Conservation (phyloP, 2,888 invertebrate genomes). For the Drosophila colorata region DNA sequence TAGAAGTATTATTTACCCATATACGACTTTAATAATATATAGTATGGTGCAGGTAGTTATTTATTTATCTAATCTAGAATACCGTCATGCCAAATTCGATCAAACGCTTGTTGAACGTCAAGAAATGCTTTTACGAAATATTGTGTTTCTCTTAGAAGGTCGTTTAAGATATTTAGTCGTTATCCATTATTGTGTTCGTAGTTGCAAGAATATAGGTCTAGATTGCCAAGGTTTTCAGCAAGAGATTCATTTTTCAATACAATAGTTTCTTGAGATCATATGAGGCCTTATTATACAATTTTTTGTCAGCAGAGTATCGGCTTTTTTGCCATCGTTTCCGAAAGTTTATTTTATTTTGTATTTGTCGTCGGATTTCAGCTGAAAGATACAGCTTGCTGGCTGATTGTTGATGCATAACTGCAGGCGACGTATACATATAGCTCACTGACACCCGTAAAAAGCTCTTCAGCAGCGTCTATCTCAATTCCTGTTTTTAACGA, state of each 20-base stretch:
- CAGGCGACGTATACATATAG: constrained; percentile 13
- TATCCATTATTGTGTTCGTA: background rate
- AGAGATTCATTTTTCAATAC: background rate
- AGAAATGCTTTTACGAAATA: background rate
- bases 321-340: background rate
- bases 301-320: background rate
- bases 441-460: constrained; percentile 15
- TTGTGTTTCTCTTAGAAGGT: too few species aligned
- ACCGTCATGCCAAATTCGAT: background rate
- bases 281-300: background rate
- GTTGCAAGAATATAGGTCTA: background rate
- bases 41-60: background rate
- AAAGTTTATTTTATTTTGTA: constrained; percentile 7
- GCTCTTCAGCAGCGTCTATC: constrained; percentile 10
- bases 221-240: background rate
- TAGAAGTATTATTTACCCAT: too few species aligned
- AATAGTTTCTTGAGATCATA: background rate
- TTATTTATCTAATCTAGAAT: background rate
- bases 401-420: constrained; percentile 4
- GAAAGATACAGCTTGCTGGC: constrained; percentile 1
- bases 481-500: constrained; percentile 21
- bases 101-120: background rate
- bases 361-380: constrained; percentile 3
- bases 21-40: background rate
- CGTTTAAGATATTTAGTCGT: constrained; percentile 1